These are phyloP conservation scores for Drosophila suboccidentalis DNA, from an alignment of 2,888 invertebrate species.

Conservation along the genomic window DNA sequence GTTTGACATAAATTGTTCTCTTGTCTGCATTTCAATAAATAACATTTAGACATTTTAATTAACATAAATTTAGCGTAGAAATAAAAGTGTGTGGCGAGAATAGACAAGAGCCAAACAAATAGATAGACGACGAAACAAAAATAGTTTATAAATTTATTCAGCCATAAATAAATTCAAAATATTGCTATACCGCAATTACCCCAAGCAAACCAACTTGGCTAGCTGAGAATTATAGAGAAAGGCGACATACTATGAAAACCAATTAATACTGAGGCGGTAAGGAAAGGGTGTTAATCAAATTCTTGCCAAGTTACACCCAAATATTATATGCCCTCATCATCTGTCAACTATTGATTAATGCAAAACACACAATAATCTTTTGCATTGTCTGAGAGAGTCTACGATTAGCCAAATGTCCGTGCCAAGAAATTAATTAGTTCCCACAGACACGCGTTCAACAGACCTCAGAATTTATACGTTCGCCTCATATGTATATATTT, in stretches of 20 bases:
- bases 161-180: conserved; percentile 51
- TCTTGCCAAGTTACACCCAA: conserved; percentile 18
- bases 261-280: conserved; percentile 63
- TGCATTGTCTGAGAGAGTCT: conserved; percentile 32
- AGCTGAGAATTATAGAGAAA: conserved; percentile 3
- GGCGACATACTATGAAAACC: conserved; percentile 37
- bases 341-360: conserved; percentile 48
- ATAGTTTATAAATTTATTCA: conserved; percentile 57
- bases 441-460: conserved; percentile 12
- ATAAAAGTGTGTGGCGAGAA: conserved; percentile 35
- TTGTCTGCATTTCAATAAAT: conserved; percentile 49
- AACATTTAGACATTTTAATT: conserved; percentile 71
- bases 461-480: conserved; percentile 4
- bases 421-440: conserved; percentile 65
- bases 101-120: conserved; percentile 29
- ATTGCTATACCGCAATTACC: conserved; percentile 33
- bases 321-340: conserved; percentile 26
- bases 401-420: conserved; percentile 29
- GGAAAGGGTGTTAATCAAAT: conserved; percentile 66
- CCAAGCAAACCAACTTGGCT: conserved; percentile 12
- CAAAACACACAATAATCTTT: conserved; percentile 3
- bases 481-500: too few species aligned
- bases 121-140: conserved; percentile 23
- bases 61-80: conserved; percentile 74
- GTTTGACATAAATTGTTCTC: conserved; percentile 21